phyloP scores from a whole-genome alignment of 1,140 invertebrate species.

The Drosophila orena region DNA sequence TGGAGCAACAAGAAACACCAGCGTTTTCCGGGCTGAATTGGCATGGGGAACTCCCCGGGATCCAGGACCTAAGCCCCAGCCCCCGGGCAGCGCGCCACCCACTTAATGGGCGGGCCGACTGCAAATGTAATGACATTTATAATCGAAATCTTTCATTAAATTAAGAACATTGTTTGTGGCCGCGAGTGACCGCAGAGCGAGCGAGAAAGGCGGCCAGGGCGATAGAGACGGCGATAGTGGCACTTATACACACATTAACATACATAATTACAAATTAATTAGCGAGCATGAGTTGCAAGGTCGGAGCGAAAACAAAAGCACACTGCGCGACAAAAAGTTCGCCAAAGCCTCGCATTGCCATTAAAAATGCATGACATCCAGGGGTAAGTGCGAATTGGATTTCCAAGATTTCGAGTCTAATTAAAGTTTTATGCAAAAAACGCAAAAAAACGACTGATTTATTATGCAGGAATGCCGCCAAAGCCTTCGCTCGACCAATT shows the following conservation, averaged over 20 bases:
- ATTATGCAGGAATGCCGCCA: too few relatives aligned
- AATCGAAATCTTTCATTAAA: slow-evolving; percentile 82
- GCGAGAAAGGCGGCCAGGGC: neutral
- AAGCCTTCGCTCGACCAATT: too few relatives aligned
- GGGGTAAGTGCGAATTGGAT: neutral
- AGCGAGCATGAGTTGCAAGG: slow-evolving; percentile 78
- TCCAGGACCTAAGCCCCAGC: neutral
- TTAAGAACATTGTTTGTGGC: slow-evolving; percentile 77
- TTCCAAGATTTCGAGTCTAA: neutral
- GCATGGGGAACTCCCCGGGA: slow-evolving; percentile 3
- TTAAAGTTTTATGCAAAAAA: too few relatives aligned
- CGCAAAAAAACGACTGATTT: too few relatives aligned
- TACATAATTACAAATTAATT: slow-evolving; percentile 82
- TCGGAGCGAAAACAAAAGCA: slow-evolving; percentile 35
- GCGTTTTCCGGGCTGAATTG: slow-evolving; percentile 1
- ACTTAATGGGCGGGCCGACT: slow-evolving; percentile 30
- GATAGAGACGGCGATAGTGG: slow-evolving; percentile 19
- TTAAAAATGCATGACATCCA: slow-evolving; percentile 15
- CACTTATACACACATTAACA: slow-evolving; percentile 70
- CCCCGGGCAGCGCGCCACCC: neutral
- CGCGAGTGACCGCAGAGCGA: slow-evolving; percentile 11
- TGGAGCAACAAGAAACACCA: neutral
- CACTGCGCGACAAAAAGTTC: slow-evolving; percentile 27
- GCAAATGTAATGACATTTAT: slow-evolving; percentile 76
- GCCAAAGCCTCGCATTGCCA: neutral